These are phyloP conservation scores for Carassius gibelio DNA, from an alignment of 2,113 vertebrate species.

Conservation along the genomic window DNA sequence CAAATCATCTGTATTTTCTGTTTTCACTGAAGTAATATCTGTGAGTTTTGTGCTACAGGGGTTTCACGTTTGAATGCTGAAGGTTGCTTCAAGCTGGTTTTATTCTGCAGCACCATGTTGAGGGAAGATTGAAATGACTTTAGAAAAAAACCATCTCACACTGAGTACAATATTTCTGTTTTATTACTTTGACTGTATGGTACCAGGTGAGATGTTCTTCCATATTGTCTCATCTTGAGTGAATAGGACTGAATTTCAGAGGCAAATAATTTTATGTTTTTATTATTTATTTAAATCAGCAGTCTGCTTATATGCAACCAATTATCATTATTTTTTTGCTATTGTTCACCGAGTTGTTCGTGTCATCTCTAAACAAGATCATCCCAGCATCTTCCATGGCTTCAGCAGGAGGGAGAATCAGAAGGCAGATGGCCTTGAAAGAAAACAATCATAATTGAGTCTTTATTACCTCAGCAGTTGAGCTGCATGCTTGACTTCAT, in stretches of 20 bases:
- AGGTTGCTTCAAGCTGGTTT: constrained; percentile 8
- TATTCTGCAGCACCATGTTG: constrained; percentile 37
- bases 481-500: constrained; percentile 26
- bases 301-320: constrained; percentile 12
- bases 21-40: background rate
- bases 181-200: constrained; percentile 36
- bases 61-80: background rate
- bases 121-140: constrained; percentile 28
- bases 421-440: constrained; percentile 49
- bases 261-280: background rate
- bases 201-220: constrained; percentile 26
- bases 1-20: background rate
- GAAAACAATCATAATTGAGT: constrained; percentile 53
- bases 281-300: background rate
- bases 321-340: background rate
- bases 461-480: constrained; percentile 48
- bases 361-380: constrained; percentile 44
- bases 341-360: background rate
- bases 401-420: constrained; percentile 53
- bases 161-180: constrained; percentile 33
- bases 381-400: constrained; percentile 41
- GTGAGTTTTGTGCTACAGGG: background rate
- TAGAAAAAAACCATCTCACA: constrained; percentile 26
- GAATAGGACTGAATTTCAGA: constrained; percentile 13
- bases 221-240: constrained; percentile 13